phyloP scores from a whole-genome alignment of 2,888 invertebrate species.

The Beris chalybata region DNA sequence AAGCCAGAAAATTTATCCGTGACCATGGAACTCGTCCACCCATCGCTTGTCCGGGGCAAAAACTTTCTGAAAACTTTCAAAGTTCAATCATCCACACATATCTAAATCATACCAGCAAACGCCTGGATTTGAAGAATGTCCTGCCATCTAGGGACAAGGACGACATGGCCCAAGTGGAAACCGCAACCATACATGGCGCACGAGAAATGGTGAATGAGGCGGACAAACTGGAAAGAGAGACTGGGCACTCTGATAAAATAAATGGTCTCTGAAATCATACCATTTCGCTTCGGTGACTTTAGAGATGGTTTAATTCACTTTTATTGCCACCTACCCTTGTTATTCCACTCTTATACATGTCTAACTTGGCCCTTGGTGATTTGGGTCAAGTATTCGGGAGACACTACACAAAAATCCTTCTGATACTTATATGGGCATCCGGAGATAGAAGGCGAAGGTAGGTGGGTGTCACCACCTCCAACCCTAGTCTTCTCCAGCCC shows the following conservation, averaged over 20 bases:
- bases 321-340: slow-evolving; percentile 36
- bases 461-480: too few relatives aligned
- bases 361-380: slow-evolving; percentile 26
- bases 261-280: slow-evolving; percentile 37
- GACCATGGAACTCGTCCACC: too few relatives aligned
- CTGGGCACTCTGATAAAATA: slow-evolving; percentile 32
- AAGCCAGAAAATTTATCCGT: too few relatives aligned
- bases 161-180: neutral
- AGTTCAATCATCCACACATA: slow-evolving; percentile 36
- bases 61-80: slow-evolving; percentile 29
- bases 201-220: too few relatives aligned
- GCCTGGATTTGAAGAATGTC: slow-evolving; percentile 34
- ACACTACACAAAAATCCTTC: too few relatives aligned
- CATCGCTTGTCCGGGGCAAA: slow-evolving; percentile 14
- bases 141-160: slow-evolving; percentile 6
- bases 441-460: too few relatives aligned
- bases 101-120: slow-evolving; percentile 29
- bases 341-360: slow-evolving; percentile 13
- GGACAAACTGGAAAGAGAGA: neutral
- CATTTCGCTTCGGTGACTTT: slow-evolving; percentile 36
- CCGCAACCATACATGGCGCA: slow-evolving; percentile 14
- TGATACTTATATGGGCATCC: too few relatives aligned
- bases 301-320: slow-evolving; percentile 37
- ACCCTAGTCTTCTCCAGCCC: too few relatives aligned
- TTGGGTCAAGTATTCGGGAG: slow-evolving; percentile 32